These are phyloP conservation scores for Oscheius onirici DNA, from an alignment of 2,888 invertebrate species.

Conservation along the genomic window DNA sequence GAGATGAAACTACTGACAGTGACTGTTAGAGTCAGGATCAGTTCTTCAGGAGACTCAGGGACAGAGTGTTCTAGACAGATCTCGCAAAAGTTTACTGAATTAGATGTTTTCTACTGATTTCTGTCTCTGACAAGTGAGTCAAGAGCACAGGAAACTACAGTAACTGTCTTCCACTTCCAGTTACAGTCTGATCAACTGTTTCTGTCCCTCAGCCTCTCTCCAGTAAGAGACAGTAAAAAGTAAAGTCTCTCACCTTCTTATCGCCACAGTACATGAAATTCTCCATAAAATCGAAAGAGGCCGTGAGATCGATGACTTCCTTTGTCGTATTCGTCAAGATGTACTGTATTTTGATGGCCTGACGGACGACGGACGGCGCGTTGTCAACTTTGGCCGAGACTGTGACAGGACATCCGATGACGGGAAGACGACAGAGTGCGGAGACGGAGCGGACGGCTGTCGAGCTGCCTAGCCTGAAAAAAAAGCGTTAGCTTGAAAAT, in stretches of 20 bases:
- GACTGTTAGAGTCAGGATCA: no score
- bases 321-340: slow-evolving; percentile 27
- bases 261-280: slow-evolving; percentile 55
- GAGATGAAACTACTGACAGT: no score
- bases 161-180: no score
- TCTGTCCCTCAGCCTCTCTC: no score
- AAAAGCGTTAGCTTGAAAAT: no score
- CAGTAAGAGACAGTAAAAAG: background rate
- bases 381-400: slow-evolving; percentile 37
- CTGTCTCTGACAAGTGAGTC: no score
- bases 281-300: slow-evolving; percentile 51
- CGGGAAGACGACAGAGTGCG: slow-evolving; percentile 42
- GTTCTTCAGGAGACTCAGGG: no score
- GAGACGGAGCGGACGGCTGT: slow-evolving; percentile 50
- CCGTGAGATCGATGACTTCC: slow-evolving; percentile 37
- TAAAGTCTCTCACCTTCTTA: slow-evolving; percentile 37
- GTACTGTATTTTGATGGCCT: slow-evolving; percentile 47
- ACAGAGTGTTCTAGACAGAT: no score
- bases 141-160: no score
- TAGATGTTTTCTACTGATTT: no score
- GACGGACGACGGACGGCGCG: slow-evolving; percentile 39
- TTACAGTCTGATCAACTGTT: no score
- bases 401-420: slow-evolving; percentile 49
- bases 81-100: no score
- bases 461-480: slow-evolving; percentile 34